Percentiles rank a stretch among this genome's conserved stretches.
phyloP scores from a whole-genome alignment of 2,888 invertebrate genomes.

The Isoperla grammatica region DNA sequence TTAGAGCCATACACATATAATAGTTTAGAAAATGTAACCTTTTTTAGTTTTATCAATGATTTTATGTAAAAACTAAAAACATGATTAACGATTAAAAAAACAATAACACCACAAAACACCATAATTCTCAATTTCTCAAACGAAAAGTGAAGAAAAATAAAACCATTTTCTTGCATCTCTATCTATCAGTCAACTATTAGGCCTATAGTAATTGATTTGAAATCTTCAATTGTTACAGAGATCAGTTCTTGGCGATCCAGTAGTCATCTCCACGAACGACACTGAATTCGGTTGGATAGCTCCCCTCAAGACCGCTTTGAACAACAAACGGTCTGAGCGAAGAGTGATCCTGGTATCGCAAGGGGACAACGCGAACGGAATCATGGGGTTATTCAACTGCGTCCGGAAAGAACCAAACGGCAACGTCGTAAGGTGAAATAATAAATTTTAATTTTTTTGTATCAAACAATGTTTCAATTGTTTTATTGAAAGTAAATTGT shows the following conservation, averaged over 20 bases:
- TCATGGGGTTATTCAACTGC: constrained; percentile 86
- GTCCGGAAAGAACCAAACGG: constrained; percentile 74
- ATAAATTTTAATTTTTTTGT: not conserved
- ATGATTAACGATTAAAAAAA: no score
- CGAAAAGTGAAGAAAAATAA: no score
- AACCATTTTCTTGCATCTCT: no score
- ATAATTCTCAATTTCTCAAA: no score
- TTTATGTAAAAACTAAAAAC: no score
- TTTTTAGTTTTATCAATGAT: no score
- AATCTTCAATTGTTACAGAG: not conserved
- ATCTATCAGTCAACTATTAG: no score
- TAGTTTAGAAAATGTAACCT: no score
- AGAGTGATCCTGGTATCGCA: constrained; percentile 62
- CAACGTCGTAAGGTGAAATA: constrained; percentile 45
- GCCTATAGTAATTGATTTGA: no score
- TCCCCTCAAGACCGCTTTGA: constrained; percentile 40
- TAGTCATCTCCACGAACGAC: constrained; percentile 46
- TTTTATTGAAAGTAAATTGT: no score
- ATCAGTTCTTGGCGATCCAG: constrained; percentile 25
- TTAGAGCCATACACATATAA: no score
- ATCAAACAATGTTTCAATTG: not conserved
- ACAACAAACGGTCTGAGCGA: constrained; percentile 38
- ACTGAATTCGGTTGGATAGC: constrained; percentile 51
- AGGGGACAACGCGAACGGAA: constrained; percentile 66
- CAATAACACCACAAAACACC: no score